Evolutionary conservation across 2,797 vertebrate species (phyloP), one percentile per base, ranked within the genome.

Genomic region (Scolopax bukidnonensis): DNA sequence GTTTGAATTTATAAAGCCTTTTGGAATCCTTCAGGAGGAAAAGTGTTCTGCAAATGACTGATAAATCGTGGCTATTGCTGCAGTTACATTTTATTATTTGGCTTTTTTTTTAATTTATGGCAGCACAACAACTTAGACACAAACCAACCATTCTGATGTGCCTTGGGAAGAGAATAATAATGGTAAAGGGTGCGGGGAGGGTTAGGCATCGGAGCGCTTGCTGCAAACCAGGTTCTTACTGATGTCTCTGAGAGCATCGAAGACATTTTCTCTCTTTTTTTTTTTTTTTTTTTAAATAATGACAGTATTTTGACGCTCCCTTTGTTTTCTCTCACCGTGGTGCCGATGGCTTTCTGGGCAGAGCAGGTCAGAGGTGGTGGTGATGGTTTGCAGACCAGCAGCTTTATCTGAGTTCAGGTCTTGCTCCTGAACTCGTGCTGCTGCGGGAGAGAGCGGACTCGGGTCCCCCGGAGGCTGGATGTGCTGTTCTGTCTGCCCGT

Each of bases 1-100:
- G 85, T 89, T 90, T 90, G 96, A 93, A 95, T 96, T 95, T 90
- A 86, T 94, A 96, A 91, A 92, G 64, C 93, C 89, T 94, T 94
- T 90, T 95, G 94, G 93, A 87, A 76, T 94, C 77, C 87, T 91
- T 91, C 87, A 82, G 94, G 84, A 93, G 94, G 80, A 84, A 78
- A 87, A 95, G 73, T 67, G 76, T 87, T 90, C 89, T 96, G 96
- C 95, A 94, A 95, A 94, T 81, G 91, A 94, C 89, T 96, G 96
- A 96, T 95, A 95, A 95, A 93, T 96, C 54, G 87, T 88, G 85
- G 83, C 93, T 95, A 60, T 93, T 84, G 91, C 93, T 91, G 94
- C 87, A 73, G 76, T 96, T 94, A 75, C 50, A 8, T 87, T 94
- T 95, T 92, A 92, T 85, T 94, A 77, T 94, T 95, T 83, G 83